Evolutionary conservation across 2,888 invertebrate genomes (phyloP).

Genomic region (Drosophila mimetica): DNA sequence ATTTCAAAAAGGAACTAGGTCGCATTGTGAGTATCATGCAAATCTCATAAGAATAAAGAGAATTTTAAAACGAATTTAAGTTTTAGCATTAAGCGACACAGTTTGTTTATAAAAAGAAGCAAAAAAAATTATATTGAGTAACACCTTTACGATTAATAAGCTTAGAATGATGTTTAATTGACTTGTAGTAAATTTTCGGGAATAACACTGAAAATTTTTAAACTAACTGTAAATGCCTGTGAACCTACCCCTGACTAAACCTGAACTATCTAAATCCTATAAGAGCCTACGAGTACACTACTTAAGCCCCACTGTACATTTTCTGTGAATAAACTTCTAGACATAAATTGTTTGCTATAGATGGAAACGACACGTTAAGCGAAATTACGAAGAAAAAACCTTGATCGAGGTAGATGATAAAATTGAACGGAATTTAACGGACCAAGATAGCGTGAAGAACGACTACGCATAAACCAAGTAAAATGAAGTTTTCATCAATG

Average conservation of each 20-base stretch:
- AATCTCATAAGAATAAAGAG: conserved; percentile 21
- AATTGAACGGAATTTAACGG: conserved; percentile 81
- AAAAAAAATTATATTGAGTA: conserved; percentile 41
- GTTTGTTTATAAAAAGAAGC: conserved; percentile 75
- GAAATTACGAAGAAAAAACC: conserved; percentile 50
- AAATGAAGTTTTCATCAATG: conserved; percentile 82
- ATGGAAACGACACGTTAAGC: conserved; percentile 63
- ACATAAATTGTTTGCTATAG: conserved; percentile 64
- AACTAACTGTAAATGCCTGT: conserved; percentile 69
- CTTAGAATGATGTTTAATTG: conserved; percentile 70
- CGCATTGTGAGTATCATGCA: conserved; percentile 14
- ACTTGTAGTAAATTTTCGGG: conserved; percentile 79
- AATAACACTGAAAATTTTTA: conserved; percentile 27
- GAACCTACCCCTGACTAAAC: conserved; percentile 44
- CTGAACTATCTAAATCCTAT: conserved; percentile 25
- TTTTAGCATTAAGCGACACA: conserved; percentile 75
- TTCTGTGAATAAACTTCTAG: conserved; percentile 80
- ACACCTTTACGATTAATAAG: conserved; percentile 41
- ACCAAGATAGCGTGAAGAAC: conserved; percentile 82
- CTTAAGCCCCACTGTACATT: conserved; percentile 69
- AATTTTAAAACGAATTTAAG: conserved; percentile 77
- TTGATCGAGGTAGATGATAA: conserved; percentile 50
- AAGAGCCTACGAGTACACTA: conserved; percentile 26
- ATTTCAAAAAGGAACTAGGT: conserved; percentile 55
- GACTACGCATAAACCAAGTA: conserved; percentile 81